These are phyloP conservation scores for Uromys caudimaculatus DNA, from an alignment of 2,797 vertebrate genomes.

Conservation along the genomic window DNA sequence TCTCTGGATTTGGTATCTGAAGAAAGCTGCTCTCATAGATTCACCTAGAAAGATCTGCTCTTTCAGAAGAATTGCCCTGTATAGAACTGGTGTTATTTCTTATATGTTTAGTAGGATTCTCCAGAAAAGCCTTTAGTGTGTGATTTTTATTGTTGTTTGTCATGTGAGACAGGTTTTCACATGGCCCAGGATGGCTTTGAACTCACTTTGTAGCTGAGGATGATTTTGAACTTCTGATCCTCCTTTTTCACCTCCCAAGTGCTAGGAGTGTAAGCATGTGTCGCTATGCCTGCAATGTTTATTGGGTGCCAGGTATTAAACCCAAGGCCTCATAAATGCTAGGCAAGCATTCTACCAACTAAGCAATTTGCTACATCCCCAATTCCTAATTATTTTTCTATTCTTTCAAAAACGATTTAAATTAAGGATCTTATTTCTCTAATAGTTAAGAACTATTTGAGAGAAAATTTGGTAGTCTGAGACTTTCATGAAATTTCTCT, in stretches of 20 bases:
- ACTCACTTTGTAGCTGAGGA: background rate
- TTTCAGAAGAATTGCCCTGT: background rate
- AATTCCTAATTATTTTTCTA: background rate
- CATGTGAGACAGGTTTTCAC: background rate
- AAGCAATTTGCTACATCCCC: background rate
- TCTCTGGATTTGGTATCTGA: background rate
- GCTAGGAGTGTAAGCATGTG: too few relatives aligned
- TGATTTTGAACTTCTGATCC: background rate
- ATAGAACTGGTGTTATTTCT: background rate
- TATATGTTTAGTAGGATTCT: background rate
- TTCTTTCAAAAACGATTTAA: background rate
- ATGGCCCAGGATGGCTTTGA: background rate
- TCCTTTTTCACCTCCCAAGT: background rate
- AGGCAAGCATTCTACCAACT: background rate
- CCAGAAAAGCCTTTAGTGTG: background rate
- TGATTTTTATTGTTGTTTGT: background rate
- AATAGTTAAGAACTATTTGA: background rate
- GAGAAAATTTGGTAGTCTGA: background rate
- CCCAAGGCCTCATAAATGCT: background rate
- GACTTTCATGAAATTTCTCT: background rate
- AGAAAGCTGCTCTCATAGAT: background rate
- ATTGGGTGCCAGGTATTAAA: background rate
- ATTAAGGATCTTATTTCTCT: background rate
- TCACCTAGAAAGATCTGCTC: background rate
- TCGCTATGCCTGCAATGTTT: background rate